Percentiles rank a stretch among this genome's conserved stretches.
phyloP scores from a whole-genome alignment of 2,797 vertebrate species.

The Nyctalus aviator region DNA sequence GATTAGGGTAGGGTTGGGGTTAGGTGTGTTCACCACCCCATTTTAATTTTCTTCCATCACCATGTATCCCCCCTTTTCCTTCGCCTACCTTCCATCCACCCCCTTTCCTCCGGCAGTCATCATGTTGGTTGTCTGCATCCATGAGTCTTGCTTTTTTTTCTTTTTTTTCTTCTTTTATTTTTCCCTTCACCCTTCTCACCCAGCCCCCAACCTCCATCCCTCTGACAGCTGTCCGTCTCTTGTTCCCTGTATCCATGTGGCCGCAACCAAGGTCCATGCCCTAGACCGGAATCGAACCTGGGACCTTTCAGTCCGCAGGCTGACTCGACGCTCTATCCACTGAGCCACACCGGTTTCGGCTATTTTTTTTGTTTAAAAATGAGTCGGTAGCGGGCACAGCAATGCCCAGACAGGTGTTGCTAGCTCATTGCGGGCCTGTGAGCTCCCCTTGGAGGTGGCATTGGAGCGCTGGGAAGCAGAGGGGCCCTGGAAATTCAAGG shows the following conservation, averaged over 20 bases:
- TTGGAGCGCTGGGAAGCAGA: neutral
- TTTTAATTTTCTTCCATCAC: neutral
- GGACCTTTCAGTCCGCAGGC: no score
- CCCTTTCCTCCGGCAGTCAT: neutral
- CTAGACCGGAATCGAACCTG: no score
- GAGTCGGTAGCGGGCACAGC: neutral
- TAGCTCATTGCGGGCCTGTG: neutral
- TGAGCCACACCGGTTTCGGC: no score
- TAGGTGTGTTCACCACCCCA: neutral
- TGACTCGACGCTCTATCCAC: no score
- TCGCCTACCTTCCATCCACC: neutral
- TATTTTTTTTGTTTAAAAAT: no score
- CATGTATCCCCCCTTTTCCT: neutral
- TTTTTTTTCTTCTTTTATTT: neutral
- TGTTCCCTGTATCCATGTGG: neutral
- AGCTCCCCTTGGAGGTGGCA: neutral
- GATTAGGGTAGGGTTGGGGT: no score
- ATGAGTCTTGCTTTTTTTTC: neutral
- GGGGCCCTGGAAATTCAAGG: constrained; percentile 23
- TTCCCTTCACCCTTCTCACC: neutral
- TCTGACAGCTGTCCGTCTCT: neutral
- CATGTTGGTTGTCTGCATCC: neutral
- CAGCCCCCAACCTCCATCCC: neutral
- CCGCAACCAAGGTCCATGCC: no score
- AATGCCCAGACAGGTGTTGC: neutral